Evolutionary conservation across 64 coral and sea anemone species (phyloP).

Genomic region (Hydrozoanthus tunicans): DNA sequence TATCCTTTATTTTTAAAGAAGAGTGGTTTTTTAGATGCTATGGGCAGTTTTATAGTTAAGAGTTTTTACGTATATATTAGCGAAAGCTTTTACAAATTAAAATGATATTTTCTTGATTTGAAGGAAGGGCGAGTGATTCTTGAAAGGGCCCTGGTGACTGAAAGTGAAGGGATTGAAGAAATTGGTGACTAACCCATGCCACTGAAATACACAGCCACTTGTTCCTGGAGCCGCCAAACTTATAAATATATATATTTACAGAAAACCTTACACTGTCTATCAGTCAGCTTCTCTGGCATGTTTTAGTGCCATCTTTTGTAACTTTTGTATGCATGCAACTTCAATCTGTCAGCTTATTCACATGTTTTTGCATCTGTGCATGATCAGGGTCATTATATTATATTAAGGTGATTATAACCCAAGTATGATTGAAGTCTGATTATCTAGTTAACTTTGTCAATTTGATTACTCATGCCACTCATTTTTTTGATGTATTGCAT

Average conservation of each 20-base stretch:
- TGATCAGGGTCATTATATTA: neutral
- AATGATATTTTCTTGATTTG: neutral
- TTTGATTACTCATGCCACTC: no score
- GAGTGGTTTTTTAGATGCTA: no score
- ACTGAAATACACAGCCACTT: neutral
- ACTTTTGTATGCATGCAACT: neutral
- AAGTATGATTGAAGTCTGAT: no score
- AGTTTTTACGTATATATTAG: neutral
- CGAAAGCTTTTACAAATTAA: neutral
- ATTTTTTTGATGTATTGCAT: no score
- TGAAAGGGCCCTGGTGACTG: constrained; percentile 91
- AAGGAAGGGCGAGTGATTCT: constrained; percentile 98
- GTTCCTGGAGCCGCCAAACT: neutral
- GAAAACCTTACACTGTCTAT: neutral
- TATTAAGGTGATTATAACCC: no score
- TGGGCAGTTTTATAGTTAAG: no score
- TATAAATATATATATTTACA: neutral
- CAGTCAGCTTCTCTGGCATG: constrained; percentile 18
- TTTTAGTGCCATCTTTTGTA: constrained; percentile 51
- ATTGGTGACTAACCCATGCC: constrained; percentile 70
- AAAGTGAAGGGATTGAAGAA: constrained; percentile 97
- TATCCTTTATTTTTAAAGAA: no score
- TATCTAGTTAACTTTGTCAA: no score
- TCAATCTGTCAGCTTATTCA: neutral
- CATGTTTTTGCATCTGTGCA: neutral